A percentile compares a stretch with the other conserved stretches of the same genome.
Evolutionary conservation across 2,888 invertebrate species (phyloP).

Genomic region (Frankliniella fusca): DNA sequence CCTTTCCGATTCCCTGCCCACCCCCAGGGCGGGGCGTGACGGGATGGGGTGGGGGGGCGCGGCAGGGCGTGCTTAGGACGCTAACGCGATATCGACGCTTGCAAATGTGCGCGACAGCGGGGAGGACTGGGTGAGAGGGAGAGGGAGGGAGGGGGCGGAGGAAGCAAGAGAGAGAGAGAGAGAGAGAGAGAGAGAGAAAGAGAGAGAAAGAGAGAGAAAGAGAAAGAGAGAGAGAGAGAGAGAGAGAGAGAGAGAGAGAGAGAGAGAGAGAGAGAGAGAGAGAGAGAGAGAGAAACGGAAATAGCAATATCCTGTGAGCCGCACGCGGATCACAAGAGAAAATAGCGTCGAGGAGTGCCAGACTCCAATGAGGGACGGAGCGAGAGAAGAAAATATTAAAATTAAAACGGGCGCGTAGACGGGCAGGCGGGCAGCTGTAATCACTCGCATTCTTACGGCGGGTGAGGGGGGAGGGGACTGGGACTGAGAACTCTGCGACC

Average conservation of each 20-base stretch:
- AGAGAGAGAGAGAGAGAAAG: too few species aligned
- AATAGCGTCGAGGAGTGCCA: not conserved
- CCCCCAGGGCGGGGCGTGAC: not conserved
- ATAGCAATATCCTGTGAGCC: not conserved
- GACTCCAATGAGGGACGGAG: not conserved
- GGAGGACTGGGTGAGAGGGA: not conserved
- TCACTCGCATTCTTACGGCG: not conserved
- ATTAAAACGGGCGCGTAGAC: not conserved
- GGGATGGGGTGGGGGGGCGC: not conserved
- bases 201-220: too few species aligned
- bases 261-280: too few species aligned
- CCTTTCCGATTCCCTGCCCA: not conserved
- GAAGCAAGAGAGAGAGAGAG: too few species aligned
- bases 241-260: too few species aligned
- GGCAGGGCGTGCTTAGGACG: not conserved
- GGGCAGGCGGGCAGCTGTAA: not conserved
- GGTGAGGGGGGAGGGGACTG: not conserved
- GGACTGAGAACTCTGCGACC: not conserved
- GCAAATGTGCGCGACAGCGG: not conserved
- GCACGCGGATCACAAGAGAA: not conserved
- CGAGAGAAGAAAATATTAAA: not conserved
- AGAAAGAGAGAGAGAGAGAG: too few species aligned
- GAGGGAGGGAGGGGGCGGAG: too few species aligned
- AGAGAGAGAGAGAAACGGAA: not conserved
- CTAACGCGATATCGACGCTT: conserved; percentile 10